Evolutionary conservation across 2,113 vertebrate genomes (phyloP), one percentile per base, ranked within the genome.

Genomic region (Eubucco bourcierii): DNA sequence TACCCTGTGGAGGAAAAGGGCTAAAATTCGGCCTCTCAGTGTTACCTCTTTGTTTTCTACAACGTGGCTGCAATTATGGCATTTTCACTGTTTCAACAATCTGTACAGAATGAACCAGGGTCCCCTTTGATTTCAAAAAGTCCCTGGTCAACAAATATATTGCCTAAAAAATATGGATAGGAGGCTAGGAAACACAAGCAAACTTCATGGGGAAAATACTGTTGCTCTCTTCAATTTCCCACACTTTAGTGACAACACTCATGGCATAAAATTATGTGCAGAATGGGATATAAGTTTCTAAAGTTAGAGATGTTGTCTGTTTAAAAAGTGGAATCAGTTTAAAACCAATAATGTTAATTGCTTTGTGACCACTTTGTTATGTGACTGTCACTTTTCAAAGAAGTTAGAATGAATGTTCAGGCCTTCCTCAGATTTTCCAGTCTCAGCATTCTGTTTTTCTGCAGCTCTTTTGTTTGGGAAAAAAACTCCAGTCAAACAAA

Each of bases 41-140:
- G 52, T 89, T 93, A 89, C 65, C 82, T 83, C 85, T 94, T 93
- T 80, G 50, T 94, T 84, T 95, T 97, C 91, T 94, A 90, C 41
- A 91, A 84, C 61, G 77, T 83, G 79, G 63, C 78, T 94, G 84
- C 83, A 94, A 82, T 96, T 96, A 94, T 18, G 52, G n/a, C 63
- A 60, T 93, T 95, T 90, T 87, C 88, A 86, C 93, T 95, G 59
- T 95, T 93, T 84, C 91, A 90, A 50, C 52, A 88, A 59, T 76
- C 47, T 66, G 53, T 52, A 64, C n/a, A 39, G 70, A 78, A 72
- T 55, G 46, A 88, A n/a, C 17, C 52, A 67, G 23, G 7, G 37
- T 78, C 21, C 52, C 37, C 31, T 67, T 68, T 71, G 61, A 60
- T 87, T 95, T 95, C 61, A 78, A 75, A 67, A 70, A 56, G 65